phyloP scores from a whole-genome alignment of 2,888 invertebrate genomes.

The Linnaemya tessellans region DNA sequence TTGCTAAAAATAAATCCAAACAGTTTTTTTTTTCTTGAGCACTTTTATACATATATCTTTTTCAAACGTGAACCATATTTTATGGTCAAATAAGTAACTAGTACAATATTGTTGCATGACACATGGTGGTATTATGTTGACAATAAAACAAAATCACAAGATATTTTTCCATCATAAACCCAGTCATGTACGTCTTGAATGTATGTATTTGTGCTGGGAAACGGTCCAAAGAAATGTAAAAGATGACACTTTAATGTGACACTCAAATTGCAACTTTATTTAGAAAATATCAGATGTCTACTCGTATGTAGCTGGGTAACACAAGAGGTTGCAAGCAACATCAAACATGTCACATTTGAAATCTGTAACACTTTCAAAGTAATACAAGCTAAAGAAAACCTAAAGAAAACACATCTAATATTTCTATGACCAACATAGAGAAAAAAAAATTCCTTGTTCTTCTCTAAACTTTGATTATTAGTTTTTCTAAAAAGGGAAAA shows the following conservation, averaged over 20 bases:
- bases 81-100: constrained; percentile 71
- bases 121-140: constrained; percentile 48
- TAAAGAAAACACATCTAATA: not conserved
- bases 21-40: not conserved
- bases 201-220: constrained; percentile 35
- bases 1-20: constrained; percentile 10
- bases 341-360: constrained; percentile 60
- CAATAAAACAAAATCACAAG: constrained; percentile 31
- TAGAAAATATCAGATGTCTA: constrained; percentile 55
- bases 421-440: constrained; percentile 5
- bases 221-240: constrained; percentile 54
- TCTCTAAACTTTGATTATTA: constrained; percentile 1
- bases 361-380: constrained; percentile 58
- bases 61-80: constrained; percentile 64
- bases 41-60: no score
- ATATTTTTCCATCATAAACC: constrained; percentile 10
- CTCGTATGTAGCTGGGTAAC: constrained; percentile 5
- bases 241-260: constrained; percentile 47
- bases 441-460: not conserved
- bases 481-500: not conserved
- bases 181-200: constrained; percentile 26
- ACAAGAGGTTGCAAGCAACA: constrained; percentile 50
- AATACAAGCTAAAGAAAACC: constrained; percentile 8
- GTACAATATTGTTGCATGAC: constrained; percentile 71
- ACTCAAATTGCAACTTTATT: constrained; percentile 57